phyloP scores from a whole-genome alignment of 2,888 invertebrate species.

The Mellilla xanthometata region DNA sequence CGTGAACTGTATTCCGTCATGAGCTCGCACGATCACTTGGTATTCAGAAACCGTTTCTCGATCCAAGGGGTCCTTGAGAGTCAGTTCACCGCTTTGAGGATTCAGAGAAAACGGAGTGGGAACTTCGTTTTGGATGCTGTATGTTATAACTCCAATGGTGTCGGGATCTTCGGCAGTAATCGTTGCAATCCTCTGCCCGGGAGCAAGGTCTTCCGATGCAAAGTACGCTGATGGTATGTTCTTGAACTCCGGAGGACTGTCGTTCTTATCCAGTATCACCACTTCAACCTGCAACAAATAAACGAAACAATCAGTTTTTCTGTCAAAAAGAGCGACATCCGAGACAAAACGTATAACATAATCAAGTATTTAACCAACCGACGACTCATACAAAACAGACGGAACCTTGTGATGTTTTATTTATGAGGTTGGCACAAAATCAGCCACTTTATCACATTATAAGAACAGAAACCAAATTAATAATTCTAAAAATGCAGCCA shows the following conservation, averaged over 20 bases:
- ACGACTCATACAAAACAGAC: constrained; percentile 55
- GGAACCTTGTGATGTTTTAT: constrained; percentile 66
- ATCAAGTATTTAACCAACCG: constrained; percentile 46
- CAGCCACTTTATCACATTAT: constrained; percentile 69
- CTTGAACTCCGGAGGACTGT: constrained; percentile 95
- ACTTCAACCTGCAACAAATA: constrained; percentile 89
- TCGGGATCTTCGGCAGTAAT: constrained; percentile 93
- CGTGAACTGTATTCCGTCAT: constrained; percentile 94
- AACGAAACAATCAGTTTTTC: constrained; percentile 18
- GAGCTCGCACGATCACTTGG: constrained; percentile 90
- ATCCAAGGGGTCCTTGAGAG: constrained; percentile 90
- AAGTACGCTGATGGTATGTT: constrained; percentile 87
- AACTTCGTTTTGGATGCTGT: constrained; percentile 86
- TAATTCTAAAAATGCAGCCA: constrained; percentile 78
- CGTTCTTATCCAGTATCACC: constrained; percentile 94
- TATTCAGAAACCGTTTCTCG: constrained; percentile 91
- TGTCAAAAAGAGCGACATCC: constrained; percentile 26
- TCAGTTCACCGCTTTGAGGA: constrained; percentile 86
- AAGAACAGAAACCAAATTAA: constrained; percentile 76
- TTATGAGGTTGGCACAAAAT: constrained; percentile 71
- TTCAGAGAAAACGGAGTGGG: constrained; percentile 89
- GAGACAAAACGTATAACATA: constrained; percentile 50
- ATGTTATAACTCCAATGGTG: constrained; percentile 89
- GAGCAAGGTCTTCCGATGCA: constrained; percentile 93
- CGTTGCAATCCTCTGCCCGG: constrained; percentile 89